Conservation (phyloP, 2,797 vertebrate genomes). For the Sebastes minor region DNA sequence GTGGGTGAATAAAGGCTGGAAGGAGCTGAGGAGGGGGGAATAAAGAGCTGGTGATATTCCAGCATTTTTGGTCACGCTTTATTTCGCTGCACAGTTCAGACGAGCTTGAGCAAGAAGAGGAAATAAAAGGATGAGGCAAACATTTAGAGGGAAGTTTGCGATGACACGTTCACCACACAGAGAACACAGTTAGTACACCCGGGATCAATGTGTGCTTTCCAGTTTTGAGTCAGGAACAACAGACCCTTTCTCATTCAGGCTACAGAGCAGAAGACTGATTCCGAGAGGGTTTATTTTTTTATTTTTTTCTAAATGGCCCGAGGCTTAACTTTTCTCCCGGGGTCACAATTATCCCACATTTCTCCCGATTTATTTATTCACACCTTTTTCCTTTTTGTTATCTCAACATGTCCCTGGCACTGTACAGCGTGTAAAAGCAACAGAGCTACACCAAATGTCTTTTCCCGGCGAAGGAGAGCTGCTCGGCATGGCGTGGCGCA, state of each 20-base stretch:
- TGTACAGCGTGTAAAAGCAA: no score
- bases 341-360: no score
- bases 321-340: background rate
- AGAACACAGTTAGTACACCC: background rate
- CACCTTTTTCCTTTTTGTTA: no score
- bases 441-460: no score
- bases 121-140: conserved; percentile 4
- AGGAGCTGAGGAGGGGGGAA: background rate
- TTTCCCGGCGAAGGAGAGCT: no score
- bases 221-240: conserved; percentile 24
- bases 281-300: background rate
- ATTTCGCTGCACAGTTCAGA: conserved; percentile 11
- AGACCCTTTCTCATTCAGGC: conserved; percentile 1
- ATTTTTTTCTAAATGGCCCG: background rate
- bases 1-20: conserved; percentile 8
- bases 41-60: conserved; percentile 37
- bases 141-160: conserved; percentile 10
- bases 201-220: background rate
- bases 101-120: conserved; percentile 15
- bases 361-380: no score
- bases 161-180: background rate
- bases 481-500: no score
- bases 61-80: conserved; percentile 38
- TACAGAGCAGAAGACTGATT: background rate
- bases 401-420: no score